Base-by-base conservation (phyloP, 2,888 invertebrate species). In the Cerastis leucographa region DNA sequence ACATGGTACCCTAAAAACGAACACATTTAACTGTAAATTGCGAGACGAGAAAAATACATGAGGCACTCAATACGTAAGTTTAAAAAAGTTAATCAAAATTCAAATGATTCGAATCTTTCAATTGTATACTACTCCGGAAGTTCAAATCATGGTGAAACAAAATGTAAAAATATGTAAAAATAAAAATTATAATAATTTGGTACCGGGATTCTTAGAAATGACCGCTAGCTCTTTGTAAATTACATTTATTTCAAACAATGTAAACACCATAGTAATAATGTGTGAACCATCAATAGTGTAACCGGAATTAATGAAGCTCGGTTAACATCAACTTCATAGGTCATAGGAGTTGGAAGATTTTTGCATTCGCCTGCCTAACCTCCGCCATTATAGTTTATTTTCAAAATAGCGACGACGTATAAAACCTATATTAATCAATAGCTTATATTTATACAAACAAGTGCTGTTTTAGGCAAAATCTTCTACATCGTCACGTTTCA, bases 91-190 rank as follows among this genome's bases (percentile, higher is more conserved):
- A 12, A 61, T 62, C 5, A 25, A 71, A 77, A 64, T 46, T 7
- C 56, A 54, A 46, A 46, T 56, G 7, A 72, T 56, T 54, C 25
- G 22, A 68, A 56, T 75, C 42, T 22, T 56, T 67, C 40, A n/a
- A 19, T 71, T 65, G 46, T 40, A 7, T 67, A 71, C 61, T 68
- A 80, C 62, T 56, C 66, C 46, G 35, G n/a, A 68, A 51, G 49
- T 42, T 66, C 17, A 66, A 76, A 61, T 56, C 17, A 81, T 42
- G 5, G 29, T 46, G 44, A 56, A 81, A 42, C n/a, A 59, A 59
- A 42, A 49, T 35, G 9, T 80, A 80, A 29, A 69, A 59, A 44
- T 44, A 70, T 62, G 49, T 80, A 44, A 66, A 73, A 81, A 81
- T 74, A 81, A 74, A n/a, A n/a, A n/a, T n/a, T n/a, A n/a, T n/a